Percentiles rank a stretch among this genome's conserved stretches.
These are phyloP conservation scores for Aphis gossypii DNA, from an alignment of 1,140 invertebrate species.

Conservation along the genomic window DNA sequence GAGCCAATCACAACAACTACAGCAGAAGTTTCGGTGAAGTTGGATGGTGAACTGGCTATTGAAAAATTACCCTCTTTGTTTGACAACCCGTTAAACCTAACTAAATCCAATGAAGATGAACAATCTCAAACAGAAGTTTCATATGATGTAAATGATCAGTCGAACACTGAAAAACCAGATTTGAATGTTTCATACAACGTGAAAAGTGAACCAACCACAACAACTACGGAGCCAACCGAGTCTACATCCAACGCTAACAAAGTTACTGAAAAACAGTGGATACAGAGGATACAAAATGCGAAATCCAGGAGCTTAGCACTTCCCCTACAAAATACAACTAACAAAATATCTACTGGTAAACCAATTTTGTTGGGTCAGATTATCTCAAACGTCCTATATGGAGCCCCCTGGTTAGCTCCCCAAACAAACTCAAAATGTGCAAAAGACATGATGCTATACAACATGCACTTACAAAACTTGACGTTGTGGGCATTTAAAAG, in stretches of 20 bases:
- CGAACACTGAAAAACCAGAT: not conserved
- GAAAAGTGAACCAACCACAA: not conserved
- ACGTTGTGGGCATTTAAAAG: conserved; percentile 36
- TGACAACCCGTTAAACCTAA: not conserved
- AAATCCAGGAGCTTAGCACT: not conserved
- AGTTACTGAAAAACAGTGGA: not conserved
- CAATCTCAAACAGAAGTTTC: not conserved
- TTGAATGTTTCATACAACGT: not conserved
- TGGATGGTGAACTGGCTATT: no score
- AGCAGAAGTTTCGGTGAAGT: not conserved
- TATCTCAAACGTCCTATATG: conserved; percentile 16
- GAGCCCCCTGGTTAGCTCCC: not conserved
- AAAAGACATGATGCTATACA: not conserved
- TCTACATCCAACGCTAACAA: not conserved
- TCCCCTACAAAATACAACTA: not conserved
- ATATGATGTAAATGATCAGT: not conserved
- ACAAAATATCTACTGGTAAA: not conserved
- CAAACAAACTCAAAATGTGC: not conserved
- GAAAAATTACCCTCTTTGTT: not conserved
- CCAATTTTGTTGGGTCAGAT: not conserved
- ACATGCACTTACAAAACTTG: not conserved
- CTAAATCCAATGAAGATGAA: not conserved
- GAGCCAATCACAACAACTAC: not conserved
- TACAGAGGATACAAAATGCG: not conserved
- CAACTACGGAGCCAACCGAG: not conserved